Conservation (phyloP, 1,140 invertebrate genomes). For the Euura lappo region DNA sequence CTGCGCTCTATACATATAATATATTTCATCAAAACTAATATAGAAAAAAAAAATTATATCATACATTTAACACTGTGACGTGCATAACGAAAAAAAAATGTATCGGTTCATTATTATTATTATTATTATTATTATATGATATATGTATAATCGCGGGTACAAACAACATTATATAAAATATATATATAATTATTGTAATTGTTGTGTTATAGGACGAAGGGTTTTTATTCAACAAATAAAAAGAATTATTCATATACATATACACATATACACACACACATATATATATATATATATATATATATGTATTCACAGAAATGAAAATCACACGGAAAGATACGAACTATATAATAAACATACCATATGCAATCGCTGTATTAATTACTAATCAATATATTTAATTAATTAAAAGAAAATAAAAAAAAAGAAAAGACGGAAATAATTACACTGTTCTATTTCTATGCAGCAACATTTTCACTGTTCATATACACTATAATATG, state of each 20-base stretch:
- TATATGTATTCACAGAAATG: no score
- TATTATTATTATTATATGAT: constrained; percentile 48
- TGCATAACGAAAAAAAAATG: no score
- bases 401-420: constrained; percentile 13
- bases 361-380: no score
- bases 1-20: constrained; percentile 47
- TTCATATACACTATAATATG: constrained; percentile 38
- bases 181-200: no score
- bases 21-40: neutral
- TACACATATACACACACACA: no score
- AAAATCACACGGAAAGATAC: no score
- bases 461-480: constrained; percentile 54
- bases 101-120: constrained; percentile 20
- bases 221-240: constrained; percentile 18
- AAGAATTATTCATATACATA: no score
- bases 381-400: constrained; percentile 30
- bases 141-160: constrained; percentile 12
- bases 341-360: no score
- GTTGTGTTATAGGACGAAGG: neutral
- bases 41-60: neutral
- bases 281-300: no score
- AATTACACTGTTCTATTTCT: constrained; percentile 46
- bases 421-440: neutral
- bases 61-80: constrained; percentile 36
- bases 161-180: neutral